Evolutionary conservation across 2,113 vertebrate species (phyloP).

Genomic region (Anhinga anhinga): DNA sequence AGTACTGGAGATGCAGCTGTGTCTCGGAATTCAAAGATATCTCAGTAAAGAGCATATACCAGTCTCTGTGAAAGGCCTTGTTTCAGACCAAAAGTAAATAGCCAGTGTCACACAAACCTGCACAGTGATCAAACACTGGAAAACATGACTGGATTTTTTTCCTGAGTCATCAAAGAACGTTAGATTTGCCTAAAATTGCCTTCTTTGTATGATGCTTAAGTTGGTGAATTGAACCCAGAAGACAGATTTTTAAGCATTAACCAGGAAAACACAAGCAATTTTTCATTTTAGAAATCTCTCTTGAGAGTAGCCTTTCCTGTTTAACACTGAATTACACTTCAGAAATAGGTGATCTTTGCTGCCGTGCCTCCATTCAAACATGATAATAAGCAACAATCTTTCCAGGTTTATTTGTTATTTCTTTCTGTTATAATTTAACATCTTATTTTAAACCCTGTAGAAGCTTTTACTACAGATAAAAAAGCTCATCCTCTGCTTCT

Average conservation of each 20-base stretch:
- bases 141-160: background rate
- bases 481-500: background rate
- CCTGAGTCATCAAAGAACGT: background rate
- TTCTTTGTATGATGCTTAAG: background rate
- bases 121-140: background rate
- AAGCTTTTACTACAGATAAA: background rate
- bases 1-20: background rate
- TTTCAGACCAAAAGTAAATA: background rate
- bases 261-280: background rate
- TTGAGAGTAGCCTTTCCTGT: background rate
- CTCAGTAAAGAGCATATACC: background rate
- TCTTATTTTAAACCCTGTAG: background rate
- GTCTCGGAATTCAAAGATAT: background rate
- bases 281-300: background rate
- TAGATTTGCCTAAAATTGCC: background rate
- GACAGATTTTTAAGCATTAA: background rate
- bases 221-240: background rate
- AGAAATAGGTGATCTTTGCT: background rate
- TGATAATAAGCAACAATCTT: background rate
- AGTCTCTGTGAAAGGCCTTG: background rate
- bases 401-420: background rate
- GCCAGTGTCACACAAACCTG: background rate
- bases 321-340: background rate
- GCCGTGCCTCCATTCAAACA: background rate
- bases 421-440: background rate